Evolutionary conservation across 2,888 invertebrate species (phyloP).

Genomic region (Asteroscopus sphinx): DNA sequence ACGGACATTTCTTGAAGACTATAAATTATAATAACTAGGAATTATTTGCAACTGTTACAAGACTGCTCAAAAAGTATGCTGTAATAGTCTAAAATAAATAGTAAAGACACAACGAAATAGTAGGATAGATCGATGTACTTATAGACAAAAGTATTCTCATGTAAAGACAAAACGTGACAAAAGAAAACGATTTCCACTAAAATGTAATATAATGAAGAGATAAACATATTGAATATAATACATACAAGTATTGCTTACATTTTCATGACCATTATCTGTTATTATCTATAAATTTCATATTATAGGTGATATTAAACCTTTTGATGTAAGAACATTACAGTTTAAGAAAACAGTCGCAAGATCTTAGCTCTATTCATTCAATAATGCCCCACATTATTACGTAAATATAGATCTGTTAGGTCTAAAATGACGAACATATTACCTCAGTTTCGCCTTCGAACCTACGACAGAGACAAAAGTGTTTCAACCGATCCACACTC

Average conservation of each 20-base stretch:
- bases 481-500: constrained; percentile 81
- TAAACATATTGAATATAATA: constrained; percentile 6
- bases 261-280: constrained; percentile 21
- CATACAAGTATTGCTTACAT: neutral
- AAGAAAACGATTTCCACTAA: constrained; percentile 22
- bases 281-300: constrained; percentile 20
- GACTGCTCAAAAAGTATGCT: neutral
- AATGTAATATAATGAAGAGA: constrained; percentile 26
- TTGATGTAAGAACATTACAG: constrained; percentile 11
- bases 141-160: constrained; percentile 18
- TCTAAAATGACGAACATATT: constrained; percentile 45
- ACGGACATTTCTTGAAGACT: no score
- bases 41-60: no score
- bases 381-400: constrained; percentile 6
- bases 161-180: constrained; percentile 27
- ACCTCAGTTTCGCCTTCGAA: constrained; percentile 80
- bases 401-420: constrained; percentile 7
- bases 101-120: no score
- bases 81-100: constrained; percentile 40
- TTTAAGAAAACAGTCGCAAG: no score
- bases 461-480: constrained; percentile 83
- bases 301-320: constrained; percentile 5
- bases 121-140: no score
- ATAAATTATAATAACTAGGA: no score
- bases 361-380: constrained; percentile 4